phyloP scores from a whole-genome alignment of 2,113 vertebrate genomes.

The Caloenas nicobarica region DNA sequence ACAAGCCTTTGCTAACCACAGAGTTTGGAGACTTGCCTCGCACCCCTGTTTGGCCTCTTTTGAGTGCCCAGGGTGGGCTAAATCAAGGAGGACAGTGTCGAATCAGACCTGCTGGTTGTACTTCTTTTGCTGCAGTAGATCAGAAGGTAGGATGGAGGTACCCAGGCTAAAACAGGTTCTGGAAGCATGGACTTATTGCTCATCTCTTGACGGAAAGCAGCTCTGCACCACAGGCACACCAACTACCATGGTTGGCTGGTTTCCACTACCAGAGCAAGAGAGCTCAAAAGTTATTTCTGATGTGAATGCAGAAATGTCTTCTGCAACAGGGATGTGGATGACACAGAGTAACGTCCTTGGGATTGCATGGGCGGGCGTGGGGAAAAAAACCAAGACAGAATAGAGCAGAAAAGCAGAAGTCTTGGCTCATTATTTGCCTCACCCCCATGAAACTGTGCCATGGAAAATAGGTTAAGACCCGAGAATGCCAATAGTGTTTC shows the following conservation, averaged over 20 bases:
- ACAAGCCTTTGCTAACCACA: not conserved
- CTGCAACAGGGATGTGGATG: not conserved
- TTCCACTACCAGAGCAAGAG: not conserved
- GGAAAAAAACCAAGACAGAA: not conserved
- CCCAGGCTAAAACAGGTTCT: not conserved
- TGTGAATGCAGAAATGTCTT: not conserved
- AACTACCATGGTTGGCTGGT: not conserved
- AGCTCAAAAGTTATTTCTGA: not conserved
- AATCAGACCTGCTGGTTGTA: not conserved
- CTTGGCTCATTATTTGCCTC: not conserved
- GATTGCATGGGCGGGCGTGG: not conserved
- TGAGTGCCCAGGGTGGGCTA: not conserved
- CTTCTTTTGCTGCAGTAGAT: not conserved
- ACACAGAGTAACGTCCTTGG: not conserved
- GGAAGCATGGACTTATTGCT: not conserved
- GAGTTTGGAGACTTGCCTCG: not conserved
- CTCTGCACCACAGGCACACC: not conserved
- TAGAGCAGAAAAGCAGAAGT: conserved; percentile 41
- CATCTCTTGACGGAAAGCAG: not conserved
- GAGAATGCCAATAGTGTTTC: not conserved
- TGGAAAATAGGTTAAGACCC: not conserved
- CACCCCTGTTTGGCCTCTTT: fast-evolving
- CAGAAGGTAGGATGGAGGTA: not conserved
- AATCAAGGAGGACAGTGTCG: not conserved
- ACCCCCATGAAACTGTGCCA: not conserved